Base-by-base conservation (phyloP, 2,113 vertebrate genomes). In the Cardinalis cardinalis region DNA sequence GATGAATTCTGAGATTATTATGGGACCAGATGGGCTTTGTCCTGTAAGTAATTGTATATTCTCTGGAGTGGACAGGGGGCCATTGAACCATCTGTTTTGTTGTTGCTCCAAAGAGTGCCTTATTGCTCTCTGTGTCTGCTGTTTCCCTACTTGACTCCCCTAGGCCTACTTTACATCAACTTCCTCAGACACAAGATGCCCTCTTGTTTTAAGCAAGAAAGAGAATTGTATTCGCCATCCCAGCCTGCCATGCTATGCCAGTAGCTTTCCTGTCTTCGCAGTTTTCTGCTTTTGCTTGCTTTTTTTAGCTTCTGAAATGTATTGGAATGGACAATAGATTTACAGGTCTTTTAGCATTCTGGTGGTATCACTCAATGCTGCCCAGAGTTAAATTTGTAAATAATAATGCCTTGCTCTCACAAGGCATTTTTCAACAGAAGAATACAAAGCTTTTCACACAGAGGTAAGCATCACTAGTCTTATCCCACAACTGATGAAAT, bases 21-120 rank as follows among this genome's bases (percentile, higher is more conserved):
- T 51, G 87, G 84, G 78, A 83, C 90, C 92, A 96, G 93, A 96
- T 95, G 93, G 90, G 84, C 71, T 90, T 94, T 93, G 84, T 95
- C 90, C 92, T 90, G 68, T 95, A 93, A 93, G 71, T 90, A 93
- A 94, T 83, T 92, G 59, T 83, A 29, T 74, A 84, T 92, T 93
- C 92, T 95, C 87, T 89, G 55, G 63, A 92, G 90, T 89, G 81
- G 84, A 82, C 71, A 87, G 64, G 16, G 41, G 66, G 46, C 23
- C 81, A 74, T 28, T 71, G 81, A 79, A 87, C 87, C 95, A 95
- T 95, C 92, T 95, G 95, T 59, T 94, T 87, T 80, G 19, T 34
- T 84, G 74, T 89, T 90, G 48, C 64, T 94, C 94, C 81, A 87
- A 86, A 94, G 82, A 84, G 19, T 75, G 66, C 65, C 77, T 94